Conservation (phyloP, 2,113 vertebrate species). For the Dendrocopos noguchii region DNA sequence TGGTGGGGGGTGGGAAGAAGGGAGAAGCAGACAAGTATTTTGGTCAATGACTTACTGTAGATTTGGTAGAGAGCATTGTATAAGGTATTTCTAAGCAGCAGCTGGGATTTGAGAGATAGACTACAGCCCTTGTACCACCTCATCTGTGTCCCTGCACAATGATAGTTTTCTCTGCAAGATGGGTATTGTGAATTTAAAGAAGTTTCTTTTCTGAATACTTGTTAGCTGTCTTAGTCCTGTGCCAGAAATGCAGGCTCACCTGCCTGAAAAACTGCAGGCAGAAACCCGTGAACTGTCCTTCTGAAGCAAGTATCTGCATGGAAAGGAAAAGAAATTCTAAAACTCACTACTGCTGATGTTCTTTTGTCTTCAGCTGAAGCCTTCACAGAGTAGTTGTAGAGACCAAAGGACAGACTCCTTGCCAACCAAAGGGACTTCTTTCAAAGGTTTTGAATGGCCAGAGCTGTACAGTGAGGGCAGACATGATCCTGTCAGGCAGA, state of each 20-base stretch:
- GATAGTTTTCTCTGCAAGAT: background rate
- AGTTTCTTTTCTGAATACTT: background rate
- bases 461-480: background rate
- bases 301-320: accelerated
- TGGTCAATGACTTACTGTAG: conserved; percentile 42
- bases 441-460: background rate
- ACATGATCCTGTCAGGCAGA: background rate
- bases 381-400: background rate
- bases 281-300: background rate
- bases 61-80: conserved; percentile 1
- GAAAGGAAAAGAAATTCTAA: background rate
- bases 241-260: background rate
- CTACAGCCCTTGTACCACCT: background rate
- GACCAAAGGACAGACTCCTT: background rate
- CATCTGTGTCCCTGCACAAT: background rate
- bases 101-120: conserved; percentile 51
- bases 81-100: conserved; percentile 22
- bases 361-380: background rate
- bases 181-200: background rate
- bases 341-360: background rate
- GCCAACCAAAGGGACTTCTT: background rate
- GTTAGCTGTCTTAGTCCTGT: background rate
- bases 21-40: conserved; percentile 37
- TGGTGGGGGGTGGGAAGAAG: background rate
- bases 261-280: background rate